A percentile compares a stretch with the other conserved stretches of the same genome.
Evolutionary conservation across 37 sponge, comb jelly and placozoan genomes (phyloP).

Genomic region (Cliona cf. orientalis): DNA sequence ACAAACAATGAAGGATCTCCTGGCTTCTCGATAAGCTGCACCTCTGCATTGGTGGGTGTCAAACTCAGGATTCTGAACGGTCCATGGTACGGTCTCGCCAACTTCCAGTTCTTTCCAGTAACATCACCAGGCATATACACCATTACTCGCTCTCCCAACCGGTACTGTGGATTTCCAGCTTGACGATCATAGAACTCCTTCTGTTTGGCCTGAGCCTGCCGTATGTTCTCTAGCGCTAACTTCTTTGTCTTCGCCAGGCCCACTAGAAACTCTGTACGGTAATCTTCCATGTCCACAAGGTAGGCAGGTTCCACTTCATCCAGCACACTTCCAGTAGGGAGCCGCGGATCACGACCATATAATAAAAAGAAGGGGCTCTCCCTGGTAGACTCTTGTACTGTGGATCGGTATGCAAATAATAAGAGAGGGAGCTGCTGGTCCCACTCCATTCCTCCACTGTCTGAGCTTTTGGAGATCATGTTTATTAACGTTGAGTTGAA

Average conservation of each 20-base stretch:
- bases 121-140: constrained; percentile 35
- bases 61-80: no score
- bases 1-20: no score
- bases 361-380: constrained; percentile 40
- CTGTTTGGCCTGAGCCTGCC: constrained; percentile 32
- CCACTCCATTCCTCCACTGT: no score
- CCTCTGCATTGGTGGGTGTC: no score
- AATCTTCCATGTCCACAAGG: constrained; percentile 14
- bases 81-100: no score
- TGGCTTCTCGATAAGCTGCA: no score
- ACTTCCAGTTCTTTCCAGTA: constrained; percentile 10
- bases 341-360: constrained; percentile 43
- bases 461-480: no score
- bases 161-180: background rate
- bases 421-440: constrained; percentile 16
- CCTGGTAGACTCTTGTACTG: constrained; percentile 29
- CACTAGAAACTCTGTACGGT: background rate
- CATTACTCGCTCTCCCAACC: constrained; percentile 33
- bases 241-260: constrained; percentile 18
- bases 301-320: background rate
- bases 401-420: constrained; percentile 32
- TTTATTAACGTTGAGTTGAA: no score
- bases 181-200: constrained; percentile 33
- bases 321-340: constrained; percentile 15
- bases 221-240: constrained; percentile 14